These are phyloP conservation scores for Engraulis encrasicolus DNA, from an alignment of 2,113 vertebrate species.

Conservation along the genomic window DNA sequence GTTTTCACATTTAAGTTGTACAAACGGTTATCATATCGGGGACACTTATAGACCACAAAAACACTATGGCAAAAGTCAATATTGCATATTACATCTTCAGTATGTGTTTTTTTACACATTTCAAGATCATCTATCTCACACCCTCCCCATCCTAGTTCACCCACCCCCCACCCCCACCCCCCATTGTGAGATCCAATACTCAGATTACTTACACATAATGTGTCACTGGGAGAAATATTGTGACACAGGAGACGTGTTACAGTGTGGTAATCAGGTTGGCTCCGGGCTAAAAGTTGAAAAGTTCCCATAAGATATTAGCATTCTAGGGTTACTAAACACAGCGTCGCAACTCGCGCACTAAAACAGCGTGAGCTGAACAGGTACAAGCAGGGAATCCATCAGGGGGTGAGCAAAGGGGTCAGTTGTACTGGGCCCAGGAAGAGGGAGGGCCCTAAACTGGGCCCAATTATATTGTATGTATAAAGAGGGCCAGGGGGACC, in stretches of 20 bases:
- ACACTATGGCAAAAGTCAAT: neutral
- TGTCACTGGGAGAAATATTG: neutral
- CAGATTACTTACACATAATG: neutral
- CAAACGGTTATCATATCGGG: neutral
- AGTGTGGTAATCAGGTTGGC: neutral
- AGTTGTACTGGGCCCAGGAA: too few relatives aligned
- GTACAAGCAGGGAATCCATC: too few relatives aligned
- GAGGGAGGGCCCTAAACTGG: too few relatives aligned
- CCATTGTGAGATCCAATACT: neutral
- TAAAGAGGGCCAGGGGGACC: too few relatives aligned
- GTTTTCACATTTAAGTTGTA: too few relatives aligned
- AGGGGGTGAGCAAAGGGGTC: too few relatives aligned
- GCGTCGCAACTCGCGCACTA: neutral
- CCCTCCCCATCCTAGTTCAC: neutral
- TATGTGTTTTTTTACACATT: neutral
- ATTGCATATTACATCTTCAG: neutral
- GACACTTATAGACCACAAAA: neutral
- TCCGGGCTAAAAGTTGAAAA: neutral
- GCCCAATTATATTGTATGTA: too few relatives aligned
- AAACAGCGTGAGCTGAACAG: neutral
- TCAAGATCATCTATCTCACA: neutral
- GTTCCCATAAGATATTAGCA: neutral
- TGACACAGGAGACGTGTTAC: neutral
- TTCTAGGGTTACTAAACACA: neutral
- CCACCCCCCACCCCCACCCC: neutral